phyloP scores from a whole-genome alignment of 2,888 invertebrate species.

The Coleophora flavipennella region DNA sequence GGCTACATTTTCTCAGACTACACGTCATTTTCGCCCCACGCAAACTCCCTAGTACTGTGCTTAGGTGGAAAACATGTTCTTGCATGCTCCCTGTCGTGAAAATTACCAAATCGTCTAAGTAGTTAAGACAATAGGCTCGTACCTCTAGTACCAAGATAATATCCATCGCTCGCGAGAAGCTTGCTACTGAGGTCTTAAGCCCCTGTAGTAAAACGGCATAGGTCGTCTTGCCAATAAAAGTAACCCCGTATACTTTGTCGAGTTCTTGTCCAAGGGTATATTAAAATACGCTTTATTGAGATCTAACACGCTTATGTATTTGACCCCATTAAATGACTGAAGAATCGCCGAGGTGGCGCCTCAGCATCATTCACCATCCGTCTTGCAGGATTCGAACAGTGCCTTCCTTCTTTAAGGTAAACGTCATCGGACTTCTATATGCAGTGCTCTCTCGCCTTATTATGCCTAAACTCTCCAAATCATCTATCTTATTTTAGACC shows the following conservation, averaged over 20 bases:
- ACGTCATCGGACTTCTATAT: background rate
- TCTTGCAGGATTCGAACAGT: background rate
- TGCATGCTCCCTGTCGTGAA: constrained; percentile 6
- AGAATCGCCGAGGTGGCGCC: too few relatives aligned
- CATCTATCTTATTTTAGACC: background rate
- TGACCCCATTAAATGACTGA: constrained; percentile 11
- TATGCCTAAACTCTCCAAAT: background rate
- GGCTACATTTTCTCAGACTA: constrained; percentile 6
- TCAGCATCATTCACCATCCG: constrained; percentile 1
- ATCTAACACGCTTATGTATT: constrained; percentile 12
- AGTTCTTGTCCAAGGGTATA: constrained; percentile 7
- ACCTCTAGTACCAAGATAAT: constrained; percentile 8
- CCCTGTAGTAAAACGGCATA: background rate
- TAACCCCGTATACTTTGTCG: constrained; percentile 1
- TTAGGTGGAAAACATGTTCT: constrained; percentile 7
- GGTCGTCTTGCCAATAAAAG: background rate
- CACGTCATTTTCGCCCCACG: constrained; percentile 7
- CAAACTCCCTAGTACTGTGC: constrained; percentile 4
- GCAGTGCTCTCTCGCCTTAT: background rate
- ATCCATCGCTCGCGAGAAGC: constrained; percentile 9
- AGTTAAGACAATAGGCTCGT: constrained; percentile 9
- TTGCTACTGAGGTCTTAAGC: constrained; percentile 3
- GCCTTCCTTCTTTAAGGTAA: background rate
- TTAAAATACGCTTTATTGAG: constrained; percentile 17
- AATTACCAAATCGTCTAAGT: constrained; percentile 10